These are phyloP conservation scores for Sarcoramphus papa DNA, from an alignment of 2,797 vertebrate species.

Conservation along the genomic window DNA sequence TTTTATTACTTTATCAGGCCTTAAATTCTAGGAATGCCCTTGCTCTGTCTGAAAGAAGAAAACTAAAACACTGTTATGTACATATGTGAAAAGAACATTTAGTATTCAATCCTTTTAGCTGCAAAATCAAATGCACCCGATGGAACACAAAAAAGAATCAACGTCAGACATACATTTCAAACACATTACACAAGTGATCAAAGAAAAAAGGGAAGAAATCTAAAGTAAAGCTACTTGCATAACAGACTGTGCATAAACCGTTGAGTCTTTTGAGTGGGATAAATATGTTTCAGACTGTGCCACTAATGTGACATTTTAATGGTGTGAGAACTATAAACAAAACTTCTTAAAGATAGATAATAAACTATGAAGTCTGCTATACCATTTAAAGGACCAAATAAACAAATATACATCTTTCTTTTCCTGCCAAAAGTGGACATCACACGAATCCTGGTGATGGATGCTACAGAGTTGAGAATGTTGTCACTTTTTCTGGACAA, in stretches of 20 bases:
- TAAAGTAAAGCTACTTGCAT: not conserved
- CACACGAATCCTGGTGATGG: not conserved
- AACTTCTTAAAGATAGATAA: not conserved
- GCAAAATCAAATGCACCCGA: not conserved
- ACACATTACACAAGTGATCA: not conserved
- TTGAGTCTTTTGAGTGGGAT: not conserved
- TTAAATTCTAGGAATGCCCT: not conserved
- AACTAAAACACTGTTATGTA: not conserved
- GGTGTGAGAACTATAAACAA: not conserved
- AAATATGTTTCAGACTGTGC: not conserved
- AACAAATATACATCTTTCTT: not conserved
- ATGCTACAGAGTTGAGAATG: not conserved
- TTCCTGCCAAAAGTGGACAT: not conserved
- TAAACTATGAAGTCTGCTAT: not conserved
- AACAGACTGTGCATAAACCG: not conserved
- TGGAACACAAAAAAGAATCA: not conserved
- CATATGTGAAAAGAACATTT: not conserved
- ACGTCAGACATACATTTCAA: not conserved
- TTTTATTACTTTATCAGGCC: not conserved
- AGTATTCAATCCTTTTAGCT: not conserved
- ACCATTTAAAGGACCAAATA: not conserved
- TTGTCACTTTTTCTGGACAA: not conserved
- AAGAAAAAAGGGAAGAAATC: not conserved
- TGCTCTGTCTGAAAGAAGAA: not conserved
- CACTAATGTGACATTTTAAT: not conserved